Evolutionary conservation across 2,888 invertebrate genomes (phyloP).

Genomic region (Nasonia oneida): DNA sequence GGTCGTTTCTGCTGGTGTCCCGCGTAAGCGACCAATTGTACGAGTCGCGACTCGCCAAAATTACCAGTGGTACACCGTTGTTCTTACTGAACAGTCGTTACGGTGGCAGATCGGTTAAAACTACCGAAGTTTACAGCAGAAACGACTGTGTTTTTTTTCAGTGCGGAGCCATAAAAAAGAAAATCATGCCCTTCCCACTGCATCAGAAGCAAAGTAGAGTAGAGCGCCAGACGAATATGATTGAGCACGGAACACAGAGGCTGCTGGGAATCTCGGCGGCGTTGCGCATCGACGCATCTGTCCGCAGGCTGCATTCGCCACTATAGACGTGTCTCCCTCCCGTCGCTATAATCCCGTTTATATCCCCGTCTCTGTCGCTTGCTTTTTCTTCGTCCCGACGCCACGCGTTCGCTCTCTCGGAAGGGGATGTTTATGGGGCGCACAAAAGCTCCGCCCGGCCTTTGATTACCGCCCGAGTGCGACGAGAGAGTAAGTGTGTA

Average conservation of each 20-base stretch:
- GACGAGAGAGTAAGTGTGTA: not conserved
- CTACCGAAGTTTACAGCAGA: too few species aligned
- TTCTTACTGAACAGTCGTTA: too few species aligned
- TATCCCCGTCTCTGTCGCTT: not conserved
- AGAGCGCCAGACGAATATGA: slow-evolving; percentile 46
- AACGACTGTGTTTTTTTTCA: too few species aligned
- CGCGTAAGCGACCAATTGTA: too few species aligned
- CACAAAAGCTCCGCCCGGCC: slow-evolving; percentile 33
- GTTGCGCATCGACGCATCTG: slow-evolving; percentile 58
- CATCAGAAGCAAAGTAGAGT: slow-evolving; percentile 18
- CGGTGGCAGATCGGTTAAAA: too few species aligned
- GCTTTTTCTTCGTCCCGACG: slow-evolving; percentile 31
- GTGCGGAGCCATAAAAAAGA: not conserved
- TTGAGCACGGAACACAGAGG: slow-evolving; percentile 37
- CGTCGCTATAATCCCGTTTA: slow-evolving; percentile 50
- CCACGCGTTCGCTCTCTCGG: slow-evolving; percentile 1
- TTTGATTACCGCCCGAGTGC: slow-evolving; percentile 33
- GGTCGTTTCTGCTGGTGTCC: too few species aligned
- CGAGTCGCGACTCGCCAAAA: too few species aligned
- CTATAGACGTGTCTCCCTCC: slow-evolving; percentile 6
- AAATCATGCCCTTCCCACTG: not conserved
- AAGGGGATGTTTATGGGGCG: slow-evolving; percentile 54
- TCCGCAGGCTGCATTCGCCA: slow-evolving; percentile 32
- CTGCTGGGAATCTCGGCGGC: slow-evolving; percentile 47
- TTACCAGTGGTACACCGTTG: too few species aligned